Evolutionary conservation across 2,113 vertebrate species (phyloP), one percentile per base, ranked within the genome.

Genomic region (Podarcis raffonei): DNA sequence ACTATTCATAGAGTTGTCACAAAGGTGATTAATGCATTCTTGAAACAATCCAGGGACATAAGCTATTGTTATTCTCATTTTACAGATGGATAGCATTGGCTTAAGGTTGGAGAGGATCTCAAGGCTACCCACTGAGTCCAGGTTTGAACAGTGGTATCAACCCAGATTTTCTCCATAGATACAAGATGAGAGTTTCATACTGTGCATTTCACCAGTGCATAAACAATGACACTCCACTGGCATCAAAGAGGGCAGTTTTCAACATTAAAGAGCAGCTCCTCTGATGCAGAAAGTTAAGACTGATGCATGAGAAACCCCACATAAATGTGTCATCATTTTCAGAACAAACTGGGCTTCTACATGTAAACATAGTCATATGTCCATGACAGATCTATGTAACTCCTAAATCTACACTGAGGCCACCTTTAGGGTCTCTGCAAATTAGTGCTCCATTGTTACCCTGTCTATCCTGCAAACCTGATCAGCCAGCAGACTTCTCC

Each of bases 261-360:
- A 72, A 18, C 12, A 69, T 83, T 39, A 12, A 5, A 53, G 48
- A 22, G 20, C 53, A 37, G 5, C 5, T 35, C n/a, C 22, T 74
- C 57, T 75, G 23, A 85, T 25, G 20, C n/a, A 75, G 27, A 59
- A 32, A 25, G 32, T 74, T 75, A 35, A 22, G 30, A 12, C 16
- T 37, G 25, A 69, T 9, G 3, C 65, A 62, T 37, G 69, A 84
- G 72, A 94, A 76, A 53, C 90, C 77, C 42, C 77, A 65, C 87
- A 88, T 42, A 79, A 95, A 94, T 65, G 57, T 88, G 42, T 83
- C 85, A 86, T 90, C 92, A 94, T 82, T 91, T 90, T 81, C 90
- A 0, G 0, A 93, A 86, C 89, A 92, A 92, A 95, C 94, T 91
- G 91, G 93, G 91, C 82, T 82, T 68, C 91, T 92, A 91, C 72